phyloP scores from a whole-genome alignment of 2,888 invertebrate species.

The Doris montereyensis region DNA sequence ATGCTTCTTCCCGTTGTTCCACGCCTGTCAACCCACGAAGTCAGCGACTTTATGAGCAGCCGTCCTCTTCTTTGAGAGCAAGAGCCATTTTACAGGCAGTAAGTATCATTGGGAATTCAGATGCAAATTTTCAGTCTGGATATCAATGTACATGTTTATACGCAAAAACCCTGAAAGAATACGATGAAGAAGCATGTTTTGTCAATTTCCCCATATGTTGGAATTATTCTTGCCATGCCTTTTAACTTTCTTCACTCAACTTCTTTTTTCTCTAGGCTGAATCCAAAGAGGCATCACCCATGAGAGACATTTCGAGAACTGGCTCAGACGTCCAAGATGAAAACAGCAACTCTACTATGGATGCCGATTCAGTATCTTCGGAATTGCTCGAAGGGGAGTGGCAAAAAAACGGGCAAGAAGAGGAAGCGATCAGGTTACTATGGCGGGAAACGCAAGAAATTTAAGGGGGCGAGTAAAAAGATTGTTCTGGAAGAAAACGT shows the following conservation, averaged over 20 bases:
- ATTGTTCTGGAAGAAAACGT: not conserved
- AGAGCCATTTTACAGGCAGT: slow-evolving; percentile 36
- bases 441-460: slow-evolving; percentile 24
- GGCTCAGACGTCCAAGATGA: slow-evolving; percentile 19
- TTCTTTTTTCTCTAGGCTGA: slow-evolving; percentile 26
- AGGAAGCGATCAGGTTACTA: not conserved
- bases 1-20: slow-evolving; percentile 33
- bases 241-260: too few species aligned
- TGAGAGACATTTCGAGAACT: slow-evolving; percentile 10
- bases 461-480: not conserved
- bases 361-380: not conserved
- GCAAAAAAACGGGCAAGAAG: slow-evolving; percentile 22
- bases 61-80: slow-evolving; percentile 31
- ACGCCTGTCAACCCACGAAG: slow-evolving; percentile 31
- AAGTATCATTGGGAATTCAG: slow-evolving; percentile 12
- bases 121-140: too few species aligned
- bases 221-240: too few species aligned
- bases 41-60: not conserved
- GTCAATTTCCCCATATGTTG: too few species aligned
- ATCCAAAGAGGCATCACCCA: slow-evolving; percentile 36
- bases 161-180: too few species aligned
- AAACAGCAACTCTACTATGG: not conserved
- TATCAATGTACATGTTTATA: too few species aligned
- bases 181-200: too few species aligned
- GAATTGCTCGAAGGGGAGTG: not conserved